Conservation (phyloP, 2,797 vertebrate genomes). For the Nyctibius grandis region DNA sequence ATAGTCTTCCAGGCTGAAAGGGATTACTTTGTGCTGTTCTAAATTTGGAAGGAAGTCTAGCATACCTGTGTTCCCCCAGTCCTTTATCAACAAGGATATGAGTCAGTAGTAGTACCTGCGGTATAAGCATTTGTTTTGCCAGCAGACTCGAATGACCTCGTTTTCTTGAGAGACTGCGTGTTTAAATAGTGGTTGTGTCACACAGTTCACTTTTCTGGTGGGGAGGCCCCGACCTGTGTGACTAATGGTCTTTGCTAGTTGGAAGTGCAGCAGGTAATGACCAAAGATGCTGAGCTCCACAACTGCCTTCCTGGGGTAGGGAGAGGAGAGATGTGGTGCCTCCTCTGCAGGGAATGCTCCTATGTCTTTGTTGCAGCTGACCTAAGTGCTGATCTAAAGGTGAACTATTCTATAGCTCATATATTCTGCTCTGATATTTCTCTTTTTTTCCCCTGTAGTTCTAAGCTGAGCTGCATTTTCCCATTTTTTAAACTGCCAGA, state of each 20-base stretch:
- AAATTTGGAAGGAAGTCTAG: background rate
- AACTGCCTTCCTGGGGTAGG: background rate
- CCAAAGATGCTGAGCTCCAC: background rate
- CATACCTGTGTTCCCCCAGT: background rate
- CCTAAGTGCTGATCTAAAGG: background rate
- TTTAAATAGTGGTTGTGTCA: background rate
- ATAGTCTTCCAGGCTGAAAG: background rate
- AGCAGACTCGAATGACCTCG: background rate
- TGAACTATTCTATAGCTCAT: background rate
- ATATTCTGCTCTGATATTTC: background rate
- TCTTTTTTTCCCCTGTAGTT: accelerated
- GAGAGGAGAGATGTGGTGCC: background rate
- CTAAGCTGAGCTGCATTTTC: background rate
- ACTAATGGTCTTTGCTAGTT: background rate
- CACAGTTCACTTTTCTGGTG: background rate
- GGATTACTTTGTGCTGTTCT: background rate
- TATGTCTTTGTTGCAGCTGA: background rate
- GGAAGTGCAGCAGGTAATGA: background rate
- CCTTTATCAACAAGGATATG: background rate
- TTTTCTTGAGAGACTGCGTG: background rate
- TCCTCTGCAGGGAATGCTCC: background rate
- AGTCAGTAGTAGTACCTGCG: background rate
- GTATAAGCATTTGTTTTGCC: background rate
- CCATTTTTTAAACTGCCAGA: background rate
- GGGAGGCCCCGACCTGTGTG: background rate